phyloP scores from a whole-genome alignment of 2,113 vertebrate genomes.

The Xiphias gladius region DNA sequence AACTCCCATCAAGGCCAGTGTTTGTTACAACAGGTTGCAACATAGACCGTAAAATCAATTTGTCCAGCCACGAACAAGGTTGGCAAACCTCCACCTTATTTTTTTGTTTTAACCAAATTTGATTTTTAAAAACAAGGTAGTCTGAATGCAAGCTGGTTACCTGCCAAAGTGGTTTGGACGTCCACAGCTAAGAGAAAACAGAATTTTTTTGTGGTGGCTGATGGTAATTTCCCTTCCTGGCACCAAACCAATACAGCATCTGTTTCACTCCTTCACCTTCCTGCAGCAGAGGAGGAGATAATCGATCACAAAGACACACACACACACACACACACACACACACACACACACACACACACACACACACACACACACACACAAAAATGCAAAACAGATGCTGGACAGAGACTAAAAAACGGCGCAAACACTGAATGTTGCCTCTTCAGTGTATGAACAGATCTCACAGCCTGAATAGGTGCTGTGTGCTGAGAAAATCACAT shows the following conservation, averaged over 20 bases:
- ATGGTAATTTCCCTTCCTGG: constrained; percentile 9
- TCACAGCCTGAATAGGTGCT: no score
- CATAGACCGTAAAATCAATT: neutral
- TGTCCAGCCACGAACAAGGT: neutral
- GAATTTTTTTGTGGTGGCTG: neutral
- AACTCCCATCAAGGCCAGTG: neutral
- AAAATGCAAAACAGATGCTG: neutral
- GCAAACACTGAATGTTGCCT: no score
- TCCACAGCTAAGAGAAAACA: neutral
- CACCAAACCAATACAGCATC: neutral
- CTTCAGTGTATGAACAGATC: no score
- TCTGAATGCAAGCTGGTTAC: neutral
- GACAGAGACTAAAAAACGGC: no score
- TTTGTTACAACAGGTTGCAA: neutral
- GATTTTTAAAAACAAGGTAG: constrained; percentile 12
- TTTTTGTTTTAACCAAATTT: neutral
- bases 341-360: no score
- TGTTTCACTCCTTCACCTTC: neutral
- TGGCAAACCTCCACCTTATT: neutral
- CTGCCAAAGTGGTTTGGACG: neutral
- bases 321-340: no score
- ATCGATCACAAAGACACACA: neutral
- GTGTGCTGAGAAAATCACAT: no score
- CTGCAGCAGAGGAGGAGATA: neutral
- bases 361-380: neutral